Conservation (phyloP, 2,888 invertebrate genomes). For the Idaea aversata region DNA sequence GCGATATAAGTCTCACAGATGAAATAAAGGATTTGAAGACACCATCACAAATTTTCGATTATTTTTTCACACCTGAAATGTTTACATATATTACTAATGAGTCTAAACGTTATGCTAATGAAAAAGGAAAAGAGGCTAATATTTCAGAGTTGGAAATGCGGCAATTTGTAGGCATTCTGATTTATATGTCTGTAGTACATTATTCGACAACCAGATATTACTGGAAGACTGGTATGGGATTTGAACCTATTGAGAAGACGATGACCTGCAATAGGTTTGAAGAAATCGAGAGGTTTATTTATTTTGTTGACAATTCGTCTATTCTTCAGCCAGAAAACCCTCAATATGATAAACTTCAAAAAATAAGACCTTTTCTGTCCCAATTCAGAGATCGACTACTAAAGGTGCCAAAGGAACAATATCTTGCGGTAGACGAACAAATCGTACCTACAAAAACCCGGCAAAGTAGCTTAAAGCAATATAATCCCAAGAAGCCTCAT, state of each 20-base stretch:
- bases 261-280: constrained; percentile 30
- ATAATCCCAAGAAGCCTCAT: constrained; percentile 32
- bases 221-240: constrained; percentile 23
- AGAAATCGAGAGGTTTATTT: constrained; percentile 25
- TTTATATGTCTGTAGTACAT: constrained; percentile 31
- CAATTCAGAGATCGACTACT: constrained; percentile 21
- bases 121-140: neutral
- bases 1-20: neutral
- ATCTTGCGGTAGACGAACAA: constrained; percentile 38
- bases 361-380: constrained; percentile 32
- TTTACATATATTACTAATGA: neutral
- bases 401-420: constrained; percentile 39
- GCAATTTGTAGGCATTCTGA: constrained; percentile 12
- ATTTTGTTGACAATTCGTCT: constrained; percentile 20
- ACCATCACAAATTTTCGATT: neutral
- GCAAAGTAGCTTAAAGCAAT: constrained; percentile 8
- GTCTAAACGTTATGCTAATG: neutral
- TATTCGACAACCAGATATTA: constrained; percentile 29
- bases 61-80: neutral
- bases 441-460: constrained; percentile 41
- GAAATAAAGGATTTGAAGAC: neutral
- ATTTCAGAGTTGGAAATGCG: constrained; percentile 4
- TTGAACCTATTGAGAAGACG: neutral
- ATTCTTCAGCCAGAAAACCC: constrained; percentile 12
- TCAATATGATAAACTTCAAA: constrained; percentile 22